These are phyloP conservation scores for Trissoscelio sp. DNA, from an alignment of 2,888 invertebrate genomes.

Conservation along the genomic window DNA sequence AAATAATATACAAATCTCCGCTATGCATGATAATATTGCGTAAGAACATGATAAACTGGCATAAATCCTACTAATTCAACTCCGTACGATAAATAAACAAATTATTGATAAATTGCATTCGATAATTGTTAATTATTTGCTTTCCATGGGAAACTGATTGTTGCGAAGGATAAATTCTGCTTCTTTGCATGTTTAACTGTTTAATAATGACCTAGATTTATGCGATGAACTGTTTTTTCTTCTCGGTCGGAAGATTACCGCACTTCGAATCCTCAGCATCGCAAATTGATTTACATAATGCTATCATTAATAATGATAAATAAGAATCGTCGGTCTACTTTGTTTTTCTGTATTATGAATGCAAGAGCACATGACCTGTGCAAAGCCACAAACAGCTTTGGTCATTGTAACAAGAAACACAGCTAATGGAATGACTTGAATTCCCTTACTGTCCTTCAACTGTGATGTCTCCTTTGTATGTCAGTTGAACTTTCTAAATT, in stretches of 20 bases:
- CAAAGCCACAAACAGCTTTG: conserved; percentile 43
- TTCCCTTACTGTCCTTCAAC: conserved; percentile 51
- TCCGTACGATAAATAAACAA: neutral
- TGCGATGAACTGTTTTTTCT: conserved; percentile 13
- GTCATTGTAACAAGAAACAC: conserved; percentile 54
- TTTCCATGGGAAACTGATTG: neutral
- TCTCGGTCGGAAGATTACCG: conserved; percentile 6
- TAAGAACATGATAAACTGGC: neutral
- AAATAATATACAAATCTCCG: neutral
- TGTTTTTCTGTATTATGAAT: conserved; percentile 26
- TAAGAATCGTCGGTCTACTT: conserved; percentile 30
- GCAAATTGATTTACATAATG: conserved; percentile 46
- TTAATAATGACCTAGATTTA: conserved; percentile 20
- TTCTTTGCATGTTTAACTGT: neutral
- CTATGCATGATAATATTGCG: neutral
- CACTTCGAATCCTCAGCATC: conserved; percentile 29
- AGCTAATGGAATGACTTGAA: conserved; percentile 47
- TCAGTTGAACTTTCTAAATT: conserved; percentile 15
- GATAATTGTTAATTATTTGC: neutral
- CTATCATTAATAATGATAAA: conserved; percentile 42
- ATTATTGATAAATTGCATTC: neutral
- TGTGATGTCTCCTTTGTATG: conserved; percentile 48
- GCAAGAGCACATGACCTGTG: conserved; percentile 36
- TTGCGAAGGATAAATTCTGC: neutral
- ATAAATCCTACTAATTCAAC: neutral